These are phyloP conservation scores for Anarsia innoxiella DNA, from an alignment of 2,888 invertebrate species.

Conservation along the genomic window DNA sequence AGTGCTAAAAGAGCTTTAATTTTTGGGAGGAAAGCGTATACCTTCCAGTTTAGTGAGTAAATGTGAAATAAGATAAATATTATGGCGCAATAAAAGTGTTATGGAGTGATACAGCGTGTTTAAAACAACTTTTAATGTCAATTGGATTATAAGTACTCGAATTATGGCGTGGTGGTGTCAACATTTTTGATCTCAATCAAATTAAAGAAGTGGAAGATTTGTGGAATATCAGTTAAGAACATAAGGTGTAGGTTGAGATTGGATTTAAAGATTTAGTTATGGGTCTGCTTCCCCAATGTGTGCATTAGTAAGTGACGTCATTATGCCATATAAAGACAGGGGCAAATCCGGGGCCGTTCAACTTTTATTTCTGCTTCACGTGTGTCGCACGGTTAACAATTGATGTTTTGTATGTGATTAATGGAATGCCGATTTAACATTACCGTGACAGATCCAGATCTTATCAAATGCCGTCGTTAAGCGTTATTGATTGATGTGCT, in stretches of 20 bases:
- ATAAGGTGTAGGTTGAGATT: not conserved
- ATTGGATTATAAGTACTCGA: too few relatives aligned
- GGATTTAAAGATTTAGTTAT: constrained; percentile 8
- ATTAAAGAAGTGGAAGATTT: not conserved
- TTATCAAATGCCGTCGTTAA: too few relatives aligned
- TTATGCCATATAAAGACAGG: too few relatives aligned
- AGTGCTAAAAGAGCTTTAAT: too few relatives aligned
- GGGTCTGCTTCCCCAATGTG: constrained; percentile 29
- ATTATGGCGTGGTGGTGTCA: too few relatives aligned
- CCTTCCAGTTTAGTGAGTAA: not conserved
- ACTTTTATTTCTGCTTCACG: constrained; percentile 27
- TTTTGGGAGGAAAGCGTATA: too few relatives aligned
- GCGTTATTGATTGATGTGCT: too few relatives aligned
- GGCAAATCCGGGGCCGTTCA: constrained; percentile 41
- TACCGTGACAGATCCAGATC: constrained; percentile 7
- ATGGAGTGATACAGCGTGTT: not conserved
- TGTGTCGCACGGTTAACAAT: not conserved
- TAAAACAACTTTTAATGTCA: too few relatives aligned
- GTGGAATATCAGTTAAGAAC: too few relatives aligned
- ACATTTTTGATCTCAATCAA: not conserved
- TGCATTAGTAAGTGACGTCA: constrained; percentile 28
- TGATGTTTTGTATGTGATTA: too few relatives aligned
- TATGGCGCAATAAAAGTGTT: not conserved
- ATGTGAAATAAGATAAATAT: not conserved
- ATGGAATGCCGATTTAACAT: too few relatives aligned